Conservation (phyloP, 2,113 vertebrate species). For the Cromileptes altivelis region DNA sequence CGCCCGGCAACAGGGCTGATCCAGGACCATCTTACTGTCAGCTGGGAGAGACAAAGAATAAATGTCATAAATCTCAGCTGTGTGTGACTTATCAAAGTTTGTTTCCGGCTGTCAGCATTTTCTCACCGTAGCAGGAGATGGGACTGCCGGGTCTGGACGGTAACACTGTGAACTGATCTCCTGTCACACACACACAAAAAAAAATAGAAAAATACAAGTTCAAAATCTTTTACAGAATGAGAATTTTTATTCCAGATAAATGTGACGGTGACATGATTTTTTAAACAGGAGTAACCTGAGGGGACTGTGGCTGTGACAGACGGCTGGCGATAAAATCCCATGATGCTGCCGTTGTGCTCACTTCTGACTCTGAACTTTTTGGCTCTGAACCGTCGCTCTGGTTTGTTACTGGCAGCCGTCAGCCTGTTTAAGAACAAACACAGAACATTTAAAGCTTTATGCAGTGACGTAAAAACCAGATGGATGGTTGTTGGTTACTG, state of each 20-base stretch:
- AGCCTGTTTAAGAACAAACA: slow-evolving; percentile 79
- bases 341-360: slow-evolving; percentile 79
- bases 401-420: slow-evolving; percentile 82
- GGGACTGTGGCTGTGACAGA: slow-evolving; percentile 74
- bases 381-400: slow-evolving; percentile 85
- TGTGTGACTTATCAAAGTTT: too few species aligned
- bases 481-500: too few species aligned
- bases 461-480: neutral
- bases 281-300: slow-evolving; percentile 78
- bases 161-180: slow-evolving; percentile 6
- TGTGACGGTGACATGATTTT: neutral
- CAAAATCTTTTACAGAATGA: too few species aligned
- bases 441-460: neutral
- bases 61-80: neutral
- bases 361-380: slow-evolving; percentile 77
- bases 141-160: slow-evolving; percentile 39
- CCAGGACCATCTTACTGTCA: slow-evolving; percentile 67
- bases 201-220: neutral
- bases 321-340: slow-evolving; percentile 78
- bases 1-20: slow-evolving; percentile 93
- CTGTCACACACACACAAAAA: slow-evolving; percentile 8
- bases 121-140: slow-evolving; percentile 41
- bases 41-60: slow-evolving; percentile 19
- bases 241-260: neutral
- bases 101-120: neutral